These are phyloP conservation scores for Drosophila pseudotalamancana DNA, from an alignment of 2,888 invertebrate genomes.

Conservation along the genomic window DNA sequence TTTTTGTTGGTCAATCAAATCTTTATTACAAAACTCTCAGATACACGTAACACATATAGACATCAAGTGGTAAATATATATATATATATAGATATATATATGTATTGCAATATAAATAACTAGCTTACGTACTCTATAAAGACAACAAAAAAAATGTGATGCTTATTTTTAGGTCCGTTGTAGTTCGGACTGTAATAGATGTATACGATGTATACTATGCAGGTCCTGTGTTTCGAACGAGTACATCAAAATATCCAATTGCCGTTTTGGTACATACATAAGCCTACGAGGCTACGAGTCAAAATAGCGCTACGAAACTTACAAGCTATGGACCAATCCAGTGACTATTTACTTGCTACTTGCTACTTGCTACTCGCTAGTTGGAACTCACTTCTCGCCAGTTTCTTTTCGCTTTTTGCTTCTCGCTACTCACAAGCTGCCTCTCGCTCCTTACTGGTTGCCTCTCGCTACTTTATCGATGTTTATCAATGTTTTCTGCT, in stretches of 20 bases:
- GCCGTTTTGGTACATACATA: conserved; percentile 17
- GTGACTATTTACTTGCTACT: conserved; percentile 44
- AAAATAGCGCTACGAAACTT: conserved; percentile 33
- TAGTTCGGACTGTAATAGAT: conserved; percentile 8
- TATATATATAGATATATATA: conserved; percentile 13
- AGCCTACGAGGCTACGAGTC: conserved; percentile 18
- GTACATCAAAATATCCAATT: conserved; percentile 8
- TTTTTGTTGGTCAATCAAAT: conserved; percentile 30
- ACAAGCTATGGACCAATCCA: conserved; percentile 62
- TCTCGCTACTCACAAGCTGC: conserved; percentile 2
- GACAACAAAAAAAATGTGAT: conserved; percentile 38
- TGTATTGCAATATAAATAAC: conserved; percentile 35
- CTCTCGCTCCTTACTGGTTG: neutral
- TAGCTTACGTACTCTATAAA: conserved; percentile 35
- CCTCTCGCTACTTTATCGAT: neutral
- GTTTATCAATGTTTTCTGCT: too few species aligned
- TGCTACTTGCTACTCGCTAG: conserved; percentile 14
- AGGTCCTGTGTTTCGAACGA: conserved; percentile 11
- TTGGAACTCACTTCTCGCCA: conserved; percentile 9
- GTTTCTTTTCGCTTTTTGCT: conserved; percentile 12
- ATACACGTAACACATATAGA: conserved; percentile 13
- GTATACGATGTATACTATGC: conserved; percentile 9
- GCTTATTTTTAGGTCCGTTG: conserved; percentile 23
- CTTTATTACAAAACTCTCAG: conserved; percentile 51
- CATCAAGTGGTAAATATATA: conserved; percentile 1